These are phyloP conservation scores for Apamea anceps DNA, from an alignment of 2,888 invertebrate genomes.

Conservation along the genomic window DNA sequence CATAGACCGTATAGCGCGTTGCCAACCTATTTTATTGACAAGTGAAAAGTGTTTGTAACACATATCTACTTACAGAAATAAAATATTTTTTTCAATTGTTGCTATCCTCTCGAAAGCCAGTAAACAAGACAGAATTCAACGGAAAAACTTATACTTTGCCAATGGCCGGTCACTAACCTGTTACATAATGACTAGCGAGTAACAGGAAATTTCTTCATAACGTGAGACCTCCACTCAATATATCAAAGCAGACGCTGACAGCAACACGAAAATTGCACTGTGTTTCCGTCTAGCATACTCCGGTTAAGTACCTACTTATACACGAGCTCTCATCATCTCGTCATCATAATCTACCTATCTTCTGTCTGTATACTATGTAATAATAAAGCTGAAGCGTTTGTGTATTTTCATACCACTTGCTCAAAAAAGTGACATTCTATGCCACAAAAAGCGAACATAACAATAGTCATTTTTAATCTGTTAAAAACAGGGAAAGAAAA, in stretches of 20 bases:
- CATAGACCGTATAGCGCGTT: background rate
- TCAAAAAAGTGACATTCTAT: too few relatives aligned
- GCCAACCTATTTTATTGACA: background rate
- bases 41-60: background rate
- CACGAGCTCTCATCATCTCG: background rate
- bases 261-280: slow-evolving; percentile 37
- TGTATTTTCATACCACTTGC: too few relatives aligned
- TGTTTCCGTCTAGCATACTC: background rate
- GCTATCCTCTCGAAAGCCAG: background rate
- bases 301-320: background rate
- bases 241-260: slow-evolving; percentile 16
- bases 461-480: too few relatives aligned
- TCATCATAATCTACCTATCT: background rate
- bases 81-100: background rate
- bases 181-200: background rate
- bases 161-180: slow-evolving; percentile 6
- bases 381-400: background rate
- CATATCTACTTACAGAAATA: background rate
- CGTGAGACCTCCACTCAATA: background rate
- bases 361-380: too few relatives aligned
- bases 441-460: too few relatives aligned
- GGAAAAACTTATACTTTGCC: background rate
- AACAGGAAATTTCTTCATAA: slow-evolving; percentile 9
- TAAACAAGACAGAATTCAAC: background rate
- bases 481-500: too few relatives aligned